A percentile compares a stretch with the other conserved stretches of the same genome.
phyloP scores from a whole-genome alignment of 1,140 invertebrate species.

The Drosophila lini region DNA sequence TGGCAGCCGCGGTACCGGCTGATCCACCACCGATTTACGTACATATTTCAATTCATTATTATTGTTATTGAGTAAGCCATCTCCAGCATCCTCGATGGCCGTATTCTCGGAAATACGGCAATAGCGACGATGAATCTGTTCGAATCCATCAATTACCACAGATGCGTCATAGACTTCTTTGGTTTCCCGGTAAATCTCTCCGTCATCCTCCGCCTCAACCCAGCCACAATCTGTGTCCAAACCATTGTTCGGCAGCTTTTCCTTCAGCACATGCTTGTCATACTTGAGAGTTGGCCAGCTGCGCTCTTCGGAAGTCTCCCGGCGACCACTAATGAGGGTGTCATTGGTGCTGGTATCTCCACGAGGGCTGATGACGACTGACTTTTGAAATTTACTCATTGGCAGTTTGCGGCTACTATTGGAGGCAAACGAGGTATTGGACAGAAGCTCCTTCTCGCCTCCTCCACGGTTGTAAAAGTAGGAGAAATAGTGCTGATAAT shows the following conservation, averaged over 20 bases:
- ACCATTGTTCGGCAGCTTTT: conserved; percentile 57
- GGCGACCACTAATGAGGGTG: conserved; percentile 5
- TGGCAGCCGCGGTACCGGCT: conserved; percentile 38
- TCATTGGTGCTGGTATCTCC: conserved; percentile 1
- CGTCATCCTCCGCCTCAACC: conserved; percentile 7
- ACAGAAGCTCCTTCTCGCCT: conserved; percentile 24
- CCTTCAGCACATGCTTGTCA: conserved; percentile 59
- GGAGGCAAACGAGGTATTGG: conserved; percentile 32
- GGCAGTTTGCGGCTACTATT: conserved; percentile 48
- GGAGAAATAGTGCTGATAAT: conserved; percentile 78
- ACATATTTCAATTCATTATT: conserved; percentile 23
- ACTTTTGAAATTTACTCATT: conserved; percentile 67
- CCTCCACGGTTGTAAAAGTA: conserved; percentile 74
- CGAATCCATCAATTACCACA: conserved; percentile 37
- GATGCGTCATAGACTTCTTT: conserved; percentile 45
- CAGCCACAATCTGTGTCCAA: conserved; percentile 43
- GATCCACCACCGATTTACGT: conserved; percentile 16
- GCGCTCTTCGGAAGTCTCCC: conserved; percentile 35
- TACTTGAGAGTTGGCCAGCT: conserved; percentile 45
- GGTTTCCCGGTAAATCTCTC: conserved; percentile 24
- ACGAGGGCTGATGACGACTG: conserved; percentile 14
- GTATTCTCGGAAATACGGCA: conserved; percentile 28
- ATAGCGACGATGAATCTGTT: conserved; percentile 54
- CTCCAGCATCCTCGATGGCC: conserved; percentile 18
- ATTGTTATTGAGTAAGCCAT: conserved; percentile 50